phyloP scores from a whole-genome alignment of 1,140 invertebrate species.

The Paracyclopina nana region DNA sequence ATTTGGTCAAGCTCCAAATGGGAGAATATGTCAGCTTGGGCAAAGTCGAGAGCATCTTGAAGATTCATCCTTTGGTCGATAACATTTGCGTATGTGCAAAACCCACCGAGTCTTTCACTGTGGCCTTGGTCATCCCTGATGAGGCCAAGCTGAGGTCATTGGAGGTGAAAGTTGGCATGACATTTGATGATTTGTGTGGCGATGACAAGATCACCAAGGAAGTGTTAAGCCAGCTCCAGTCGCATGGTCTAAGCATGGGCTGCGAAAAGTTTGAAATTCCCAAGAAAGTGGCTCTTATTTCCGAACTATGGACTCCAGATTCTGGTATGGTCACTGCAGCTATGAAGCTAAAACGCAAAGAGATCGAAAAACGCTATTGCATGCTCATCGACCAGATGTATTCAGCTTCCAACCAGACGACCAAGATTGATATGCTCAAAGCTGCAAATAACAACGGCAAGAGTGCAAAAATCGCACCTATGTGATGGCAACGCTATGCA shows the following conservation, averaged over 20 bases:
- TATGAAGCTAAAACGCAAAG: constrained; percentile 55
- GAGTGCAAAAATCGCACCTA: no score
- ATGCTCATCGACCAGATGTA: constrained; percentile 80
- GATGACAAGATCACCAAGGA: constrained; percentile 44
- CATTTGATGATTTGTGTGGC: constrained; percentile 51
- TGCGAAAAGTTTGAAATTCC: constrained; percentile 36
- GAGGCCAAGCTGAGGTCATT: constrained; percentile 45
- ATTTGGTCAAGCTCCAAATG: constrained; percentile 86
- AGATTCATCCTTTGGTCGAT: constrained; percentile 77
- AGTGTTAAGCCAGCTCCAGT: constrained; percentile 20
- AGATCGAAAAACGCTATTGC: constrained; percentile 77
- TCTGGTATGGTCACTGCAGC: constrained; percentile 33
- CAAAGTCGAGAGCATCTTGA: constrained; percentile 64
- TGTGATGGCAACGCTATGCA: no score
- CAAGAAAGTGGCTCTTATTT: constrained; percentile 24
- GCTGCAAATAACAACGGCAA: no score
- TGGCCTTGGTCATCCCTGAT: constrained; percentile 77
- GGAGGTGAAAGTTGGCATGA: constrained; percentile 36
- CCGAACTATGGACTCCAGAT: constrained; percentile 31
- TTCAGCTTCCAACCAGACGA: no score
- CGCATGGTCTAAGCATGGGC: constrained; percentile 42
- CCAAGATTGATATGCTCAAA: no score
- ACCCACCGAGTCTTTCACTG: constrained; percentile 55
- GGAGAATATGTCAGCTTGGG: constrained; percentile 91
- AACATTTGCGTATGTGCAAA: constrained; percentile 89